A percentile compares a stretch with the other conserved stretches of the same genome.
phyloP scores from a whole-genome alignment of 2,888 invertebrate species.

The Polia nebulosa region DNA sequence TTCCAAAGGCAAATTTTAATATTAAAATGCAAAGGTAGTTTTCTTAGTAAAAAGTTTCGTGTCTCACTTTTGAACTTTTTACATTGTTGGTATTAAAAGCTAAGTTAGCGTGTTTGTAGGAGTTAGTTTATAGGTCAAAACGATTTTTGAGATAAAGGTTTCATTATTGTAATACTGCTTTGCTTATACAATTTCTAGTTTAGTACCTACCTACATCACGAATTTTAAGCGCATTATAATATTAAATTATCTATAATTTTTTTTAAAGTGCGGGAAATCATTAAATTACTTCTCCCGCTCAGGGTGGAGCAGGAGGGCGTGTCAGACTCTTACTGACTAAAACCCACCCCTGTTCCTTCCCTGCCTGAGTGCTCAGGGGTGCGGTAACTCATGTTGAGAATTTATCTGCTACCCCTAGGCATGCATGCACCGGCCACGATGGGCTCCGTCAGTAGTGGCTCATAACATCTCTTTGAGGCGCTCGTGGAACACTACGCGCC shows the following conservation, averaged over 20 bases:
- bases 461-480: too few relatives aligned
- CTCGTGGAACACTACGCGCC: too few relatives aligned
- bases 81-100: constrained; percentile 14
- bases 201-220: neutral
- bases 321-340: too few relatives aligned
- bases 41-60: constrained; percentile 19
- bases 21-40: constrained; percentile 14
- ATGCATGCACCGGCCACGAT: too few relatives aligned
- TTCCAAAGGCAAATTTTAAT: constrained; percentile 7
- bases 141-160: neutral
- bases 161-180: neutral
- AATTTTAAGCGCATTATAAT: neutral
- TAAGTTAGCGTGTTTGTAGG: constrained; percentile 24
- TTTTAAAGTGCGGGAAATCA: too few relatives aligned
- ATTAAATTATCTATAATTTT: neutral
- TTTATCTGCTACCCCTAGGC: too few relatives aligned
- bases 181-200: neutral
- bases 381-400: too few relatives aligned
- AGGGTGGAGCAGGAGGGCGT: too few relatives aligned
- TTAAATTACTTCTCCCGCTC: too few relatives aligned
- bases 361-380: too few relatives aligned
- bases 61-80: constrained; percentile 12
- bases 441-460: too few relatives aligned
- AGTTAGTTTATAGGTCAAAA: constrained; percentile 1
- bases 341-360: too few relatives aligned